Evolutionary conservation across 2,113 vertebrate species (phyloP), one percentile per base, ranked within the genome.

Genomic region (Fulmarus glacialis): DNA sequence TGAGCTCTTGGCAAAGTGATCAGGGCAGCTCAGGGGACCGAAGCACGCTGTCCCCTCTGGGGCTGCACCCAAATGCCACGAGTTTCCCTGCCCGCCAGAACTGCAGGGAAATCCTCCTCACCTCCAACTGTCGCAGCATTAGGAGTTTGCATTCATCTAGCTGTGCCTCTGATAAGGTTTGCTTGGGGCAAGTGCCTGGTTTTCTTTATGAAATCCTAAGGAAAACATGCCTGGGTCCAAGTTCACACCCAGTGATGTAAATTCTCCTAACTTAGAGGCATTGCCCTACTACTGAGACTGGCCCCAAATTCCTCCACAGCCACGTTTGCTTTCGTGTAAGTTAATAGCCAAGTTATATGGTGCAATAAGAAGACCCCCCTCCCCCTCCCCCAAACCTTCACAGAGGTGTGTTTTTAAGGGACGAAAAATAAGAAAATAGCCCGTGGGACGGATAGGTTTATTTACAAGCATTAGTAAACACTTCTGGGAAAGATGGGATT

Each of bases 41-140:
- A 63, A 59, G 71, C 7, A 29, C 0, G 1, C 30, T 53, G 38
- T 40, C 6, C 6, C 6, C 29, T 40, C n/a, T 2, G 3, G 3
- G 10, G 21, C 17, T 36, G 43, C 14, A 52, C 21, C 11, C 43
- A 72, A 71, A 64, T 20, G 5, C 34, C 12, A 14, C 0, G 2
- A 32, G 15, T 66, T 71, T 78, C 40, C 59, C 53, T 66, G 15
- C 22, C 21, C 1, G 1, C 3, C 23, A 40, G 66, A 60, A 68
- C 38, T 68, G 23, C 15, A 52, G 27, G 36, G 53, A 36, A 56
- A 45, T n/a, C 48, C 15, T 68, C 32, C 23, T 18, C 43, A 17
- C 11, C 34, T n/a, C 34, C 10, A 5, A 11, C 66, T 22, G 10
- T 22, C 1, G 1, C 15, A 42, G 29, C 0, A 0, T 55, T 22